Conservation (phyloP, 2,888 invertebrate species). For the Vesta saturnalis region DNA sequence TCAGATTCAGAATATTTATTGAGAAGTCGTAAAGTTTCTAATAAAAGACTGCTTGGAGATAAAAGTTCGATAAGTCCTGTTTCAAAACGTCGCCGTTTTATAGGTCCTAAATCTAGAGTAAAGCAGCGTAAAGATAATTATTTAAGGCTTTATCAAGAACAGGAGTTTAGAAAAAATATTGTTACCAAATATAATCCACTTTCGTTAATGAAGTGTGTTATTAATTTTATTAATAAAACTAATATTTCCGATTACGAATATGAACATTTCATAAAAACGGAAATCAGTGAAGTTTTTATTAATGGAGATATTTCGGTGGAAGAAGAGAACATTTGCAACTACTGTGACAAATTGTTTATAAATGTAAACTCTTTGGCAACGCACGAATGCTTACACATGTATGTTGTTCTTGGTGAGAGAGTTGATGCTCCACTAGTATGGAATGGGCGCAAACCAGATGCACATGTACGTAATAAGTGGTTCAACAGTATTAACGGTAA, state of each 20-base stretch:
- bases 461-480: constrained; percentile 58
- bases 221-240: constrained; percentile 55
- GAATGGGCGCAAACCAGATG: constrained; percentile 50
- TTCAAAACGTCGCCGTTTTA: constrained; percentile 36
- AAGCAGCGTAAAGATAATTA: constrained; percentile 24
- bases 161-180: constrained; percentile 22
- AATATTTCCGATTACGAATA: constrained; percentile 53
- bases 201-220: constrained; percentile 50
- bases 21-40: constrained; percentile 11
- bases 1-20: constrained; percentile 39
- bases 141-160: constrained; percentile 17
- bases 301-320: background rate
- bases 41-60: constrained; percentile 17
- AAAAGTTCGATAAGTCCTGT: constrained; percentile 12
- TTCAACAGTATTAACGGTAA: constrained; percentile 38
- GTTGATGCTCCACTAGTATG: constrained; percentile 55
- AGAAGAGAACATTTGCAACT: constrained; percentile 52
- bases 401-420: constrained; percentile 52
- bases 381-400: constrained; percentile 58
- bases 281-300: constrained; percentile 12
- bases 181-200: constrained; percentile 51
- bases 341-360: constrained; percentile 54
- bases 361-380: constrained; percentile 54
- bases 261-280: constrained; percentile 42
- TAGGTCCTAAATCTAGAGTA: constrained; percentile 45